Evolutionary conservation across 2,113 vertebrate species (phyloP).

Genomic region (Lutjanus erythropterus): DNA sequence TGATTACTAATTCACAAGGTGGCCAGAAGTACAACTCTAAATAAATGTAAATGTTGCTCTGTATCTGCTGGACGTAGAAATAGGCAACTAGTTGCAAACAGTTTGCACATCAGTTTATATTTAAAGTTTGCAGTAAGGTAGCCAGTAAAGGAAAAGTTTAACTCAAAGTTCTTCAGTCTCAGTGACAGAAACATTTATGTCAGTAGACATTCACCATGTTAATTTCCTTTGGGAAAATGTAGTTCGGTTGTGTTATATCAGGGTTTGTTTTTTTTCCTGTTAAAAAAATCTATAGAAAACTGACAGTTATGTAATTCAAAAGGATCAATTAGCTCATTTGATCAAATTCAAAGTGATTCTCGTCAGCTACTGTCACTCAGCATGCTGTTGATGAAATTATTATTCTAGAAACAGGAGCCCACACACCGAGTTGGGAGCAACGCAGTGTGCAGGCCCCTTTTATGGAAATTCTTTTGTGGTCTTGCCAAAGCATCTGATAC

Average conservation of each 20-base stretch:
- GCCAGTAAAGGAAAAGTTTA: background rate
- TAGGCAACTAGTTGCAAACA: background rate
- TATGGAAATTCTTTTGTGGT: background rate
- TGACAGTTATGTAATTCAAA: background rate
- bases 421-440: background rate
- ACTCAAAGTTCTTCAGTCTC: conserved; percentile 8
- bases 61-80: background rate
- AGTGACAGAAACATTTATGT: background rate
- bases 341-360: conserved; percentile 17
- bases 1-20: background rate
- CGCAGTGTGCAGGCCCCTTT: background rate
- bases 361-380: conserved; percentile 17
- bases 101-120: no score
- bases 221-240: background rate
- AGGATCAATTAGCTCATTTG: background rate
- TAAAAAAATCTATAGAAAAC: background rate
- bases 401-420: background rate
- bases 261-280: background rate
- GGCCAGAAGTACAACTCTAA: background rate
- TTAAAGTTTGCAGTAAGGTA: no score
- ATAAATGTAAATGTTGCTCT: background rate
- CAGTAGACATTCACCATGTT: background rate
- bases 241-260: background rate
- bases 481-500: background rate
- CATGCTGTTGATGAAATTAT: conserved; percentile 9